Conservation (phyloP, 1,140 invertebrate species). For the Solen grandis region DNA sequence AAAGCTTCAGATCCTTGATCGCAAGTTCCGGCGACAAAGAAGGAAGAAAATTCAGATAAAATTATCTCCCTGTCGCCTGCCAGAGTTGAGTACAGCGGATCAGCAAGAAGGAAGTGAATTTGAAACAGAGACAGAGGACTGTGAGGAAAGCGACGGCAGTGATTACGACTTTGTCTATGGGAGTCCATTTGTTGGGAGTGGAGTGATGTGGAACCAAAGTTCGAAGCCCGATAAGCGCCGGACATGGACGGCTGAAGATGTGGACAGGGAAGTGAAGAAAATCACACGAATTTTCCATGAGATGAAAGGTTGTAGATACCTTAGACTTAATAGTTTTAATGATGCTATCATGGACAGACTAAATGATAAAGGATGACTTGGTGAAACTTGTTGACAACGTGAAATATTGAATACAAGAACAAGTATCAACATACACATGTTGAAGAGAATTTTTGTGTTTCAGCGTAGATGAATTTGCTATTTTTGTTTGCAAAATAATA, state of each 20-base stretch:
- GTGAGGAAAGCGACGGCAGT: slow-evolving; percentile 19
- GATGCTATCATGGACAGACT: slow-evolving; percentile 34
- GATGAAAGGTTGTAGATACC: slow-evolving; percentile 48
- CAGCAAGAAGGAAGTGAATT: not conserved
- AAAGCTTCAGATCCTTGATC: slow-evolving; percentile 31
- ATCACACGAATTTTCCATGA: slow-evolving; percentile 38
- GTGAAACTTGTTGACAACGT: no score
- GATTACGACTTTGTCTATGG: slow-evolving; percentile 49
- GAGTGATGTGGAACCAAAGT: slow-evolving; percentile 48
- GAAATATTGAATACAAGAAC: no score
- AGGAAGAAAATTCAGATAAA: slow-evolving; percentile 22
- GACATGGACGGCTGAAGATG: slow-evolving; percentile 49
- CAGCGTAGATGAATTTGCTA: no score
- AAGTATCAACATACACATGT: no score
- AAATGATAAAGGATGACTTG: not conserved
- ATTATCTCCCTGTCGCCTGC: slow-evolving; percentile 23
- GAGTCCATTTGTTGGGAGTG: slow-evolving; percentile 40
- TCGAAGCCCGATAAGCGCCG: not conserved
- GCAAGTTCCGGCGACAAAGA: slow-evolving; percentile 41
- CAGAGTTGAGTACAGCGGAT: not conserved
- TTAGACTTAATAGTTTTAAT: slow-evolving; percentile 36
- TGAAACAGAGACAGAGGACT: not conserved
- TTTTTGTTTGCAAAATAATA: no score
- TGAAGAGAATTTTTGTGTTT: no score
- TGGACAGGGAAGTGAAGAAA: slow-evolving; percentile 35